Evolutionary conservation across 92 coral and sea anemone species (phyloP), one percentile per base, ranked within the genome.

Genomic region (Zoanthus sociatus): DNA sequence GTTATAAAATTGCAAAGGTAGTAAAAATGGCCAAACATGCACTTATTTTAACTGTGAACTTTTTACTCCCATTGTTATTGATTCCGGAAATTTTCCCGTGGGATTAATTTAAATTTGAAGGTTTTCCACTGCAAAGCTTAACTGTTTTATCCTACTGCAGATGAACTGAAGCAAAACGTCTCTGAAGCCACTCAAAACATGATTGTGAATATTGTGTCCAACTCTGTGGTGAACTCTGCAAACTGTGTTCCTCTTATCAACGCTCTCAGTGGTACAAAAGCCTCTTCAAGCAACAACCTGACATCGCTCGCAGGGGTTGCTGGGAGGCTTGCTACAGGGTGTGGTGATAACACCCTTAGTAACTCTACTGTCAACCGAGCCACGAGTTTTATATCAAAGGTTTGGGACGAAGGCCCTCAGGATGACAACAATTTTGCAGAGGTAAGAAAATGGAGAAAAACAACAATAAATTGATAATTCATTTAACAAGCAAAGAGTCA

Each of bases 131-230:
- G 42, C 42, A 37, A 17, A 63, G 26, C 8, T 20, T 2, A 7
- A 5, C 17, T 63, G n/a, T 18, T 63, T 63, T 21, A 1, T 63
- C 45, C 42, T 76, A 13, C 73, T 5, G 6, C 77, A 88, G 91
- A 88, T 88, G 87, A 82, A 18, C 4, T 82, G 79, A 88, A 61
- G 53, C 70, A 54, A 30, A 82, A 82, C 50, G 79, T 88, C 9
- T 88, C 91, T 58, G 82, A 46, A 82, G 79, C 51, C 7, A 77
- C 91, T 32, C 83, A 88, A 73, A 44, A 44, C 61, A 46, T 88
- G 48, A 33, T 88, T 47, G 44, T 47, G 32, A 18, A 61, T 30
- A 73, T 88, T 42, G 67, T 82, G 9, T 77, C 77, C n/a, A 32
- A 55, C 21, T 68, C 87, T 13, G 87, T 88, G 17, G 79, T 88